Evolutionary conservation across 2,888 invertebrate species (phyloP), one percentile per base, ranked within the genome.

Genomic region (Rhagophthalmus giganteus): DNA sequence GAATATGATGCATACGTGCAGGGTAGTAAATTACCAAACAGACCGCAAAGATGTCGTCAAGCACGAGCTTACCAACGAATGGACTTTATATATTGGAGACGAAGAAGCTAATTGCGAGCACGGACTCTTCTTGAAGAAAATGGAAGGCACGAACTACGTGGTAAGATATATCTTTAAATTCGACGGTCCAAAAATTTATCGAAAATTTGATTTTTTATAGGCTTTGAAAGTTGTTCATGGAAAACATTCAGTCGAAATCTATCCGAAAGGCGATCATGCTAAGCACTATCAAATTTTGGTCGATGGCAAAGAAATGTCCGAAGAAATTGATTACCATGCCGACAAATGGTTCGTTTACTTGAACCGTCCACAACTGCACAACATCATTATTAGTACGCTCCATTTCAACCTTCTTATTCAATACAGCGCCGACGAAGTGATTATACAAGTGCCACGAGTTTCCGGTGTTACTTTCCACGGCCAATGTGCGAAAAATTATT

Each of bases 41-140:
- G 9, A 28, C 10, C 1, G 20, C 57, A 16, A 68, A 8, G 62
- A 67, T 28, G 49, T 52, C 2, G 42, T 53, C 2, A 42, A 67
- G 11, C 57, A 61, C 31, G 24, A 20, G 1, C 35, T 70, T 13
- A 48, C 65, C 1, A 52, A 61, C 1, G 60, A 72, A 4, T 77
- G 74, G 74, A 69, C 67, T 1, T 47, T 73, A 26, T 57, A 69
- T 20, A 58, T 70, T 6, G 73, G 69, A 2, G 68, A 75, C 52
- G 46, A 59, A 20, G 33, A 54, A 1, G 32, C 61, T 5, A 56
- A 66, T 15, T 50, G 58, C 8, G 60, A 65, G 11, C 71, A 66
- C 26, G 71, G 69, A 6, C 45, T 76, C 32, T 72, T 69, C 45
- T 68, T 67, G 0, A 76, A 72, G 55, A 58, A 55, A 14, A 35